phyloP scores from a whole-genome alignment of 2,113 vertebrate species.

The Geococcyx californianus region DNA sequence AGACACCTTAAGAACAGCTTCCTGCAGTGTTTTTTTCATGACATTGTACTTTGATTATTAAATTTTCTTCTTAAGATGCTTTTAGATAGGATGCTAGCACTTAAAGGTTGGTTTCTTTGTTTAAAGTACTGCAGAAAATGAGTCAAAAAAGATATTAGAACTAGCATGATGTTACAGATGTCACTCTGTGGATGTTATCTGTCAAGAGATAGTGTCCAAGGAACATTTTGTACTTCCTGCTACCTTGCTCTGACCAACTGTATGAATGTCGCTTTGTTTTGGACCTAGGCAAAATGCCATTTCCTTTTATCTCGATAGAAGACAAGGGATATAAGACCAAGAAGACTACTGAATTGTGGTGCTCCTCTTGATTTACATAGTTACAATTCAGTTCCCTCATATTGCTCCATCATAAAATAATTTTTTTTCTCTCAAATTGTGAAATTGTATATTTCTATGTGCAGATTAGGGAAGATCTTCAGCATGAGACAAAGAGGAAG shows the following conservation, averaged over 20 bases:
- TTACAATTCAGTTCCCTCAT: background rate
- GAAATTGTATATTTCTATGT: background rate
- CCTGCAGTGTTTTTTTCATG: background rate
- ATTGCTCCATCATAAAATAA: too few species aligned
- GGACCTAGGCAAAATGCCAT: background rate
- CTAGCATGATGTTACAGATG: background rate
- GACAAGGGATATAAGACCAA: background rate
- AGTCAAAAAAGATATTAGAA: background rate
- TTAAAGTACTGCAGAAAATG: background rate
- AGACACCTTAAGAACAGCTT: background rate
- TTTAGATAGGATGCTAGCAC: background rate
- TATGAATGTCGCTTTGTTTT: background rate
- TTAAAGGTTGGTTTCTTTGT: background rate
- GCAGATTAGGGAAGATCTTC: background rate
- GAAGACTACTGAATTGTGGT: background rate
- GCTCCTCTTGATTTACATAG: background rate
- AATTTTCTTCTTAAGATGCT: background rate
- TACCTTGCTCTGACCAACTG: background rate
- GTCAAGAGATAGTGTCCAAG: background rate
- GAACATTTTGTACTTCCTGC: background rate
- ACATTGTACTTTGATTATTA: background rate
- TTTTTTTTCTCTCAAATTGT: background rate
- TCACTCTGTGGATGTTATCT: background rate
- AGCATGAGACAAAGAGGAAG: background rate
- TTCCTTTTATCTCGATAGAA: background rate